Base-by-base conservation (phyloP, 2,113 vertebrate genomes). In the Hemichromis elongatus region DNA sequence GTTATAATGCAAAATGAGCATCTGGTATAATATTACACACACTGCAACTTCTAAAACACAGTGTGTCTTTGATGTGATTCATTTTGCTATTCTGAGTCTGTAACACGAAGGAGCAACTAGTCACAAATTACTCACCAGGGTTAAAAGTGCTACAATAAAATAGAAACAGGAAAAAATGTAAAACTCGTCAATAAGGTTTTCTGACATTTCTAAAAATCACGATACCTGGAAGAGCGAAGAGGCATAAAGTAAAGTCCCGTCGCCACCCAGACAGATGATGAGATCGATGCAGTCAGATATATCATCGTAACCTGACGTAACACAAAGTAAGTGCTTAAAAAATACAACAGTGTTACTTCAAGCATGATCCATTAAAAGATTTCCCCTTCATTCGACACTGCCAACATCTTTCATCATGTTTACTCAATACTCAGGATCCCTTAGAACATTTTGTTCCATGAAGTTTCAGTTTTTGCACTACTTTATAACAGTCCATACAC, bases 201-300 rank as follows among this genome's bases (percentile, higher is more conserved):
- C 13, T 70, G 37, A 45, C 21, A 68, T 14, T 47, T 19, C 0
- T 5, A 40, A 9, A n/a, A 35, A 55, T 19, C 37, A 42, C 21
- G 3, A 63, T 92, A 97, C 96, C 96, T 97, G 96, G 87, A 97
- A 97, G 21, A 97, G 94, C 13, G 96, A 97, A 26, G 96, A 97
- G 26, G 96, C 96, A 3, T 97, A 97, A 9, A 97, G 95, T 81
- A 97, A 92, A 50, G 96, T 97, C 7, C 96, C 96, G n/a, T 97
- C 96, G 6, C 96, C 96, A 7, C 96, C 96, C 83, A 97, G 93
- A 86, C 96, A 97, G 91, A 97, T 96, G 79, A 97, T 97, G 84
- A 97, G 94, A 86, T 97, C 96, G 3, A 97, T 96, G 89, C 95
- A 96, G 77, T 97, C 94, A 1, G 96, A 97, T 79, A 97, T 96